phyloP scores from a whole-genome alignment of 2,888 invertebrate genomes.

The Thyatira batis region DNA sequence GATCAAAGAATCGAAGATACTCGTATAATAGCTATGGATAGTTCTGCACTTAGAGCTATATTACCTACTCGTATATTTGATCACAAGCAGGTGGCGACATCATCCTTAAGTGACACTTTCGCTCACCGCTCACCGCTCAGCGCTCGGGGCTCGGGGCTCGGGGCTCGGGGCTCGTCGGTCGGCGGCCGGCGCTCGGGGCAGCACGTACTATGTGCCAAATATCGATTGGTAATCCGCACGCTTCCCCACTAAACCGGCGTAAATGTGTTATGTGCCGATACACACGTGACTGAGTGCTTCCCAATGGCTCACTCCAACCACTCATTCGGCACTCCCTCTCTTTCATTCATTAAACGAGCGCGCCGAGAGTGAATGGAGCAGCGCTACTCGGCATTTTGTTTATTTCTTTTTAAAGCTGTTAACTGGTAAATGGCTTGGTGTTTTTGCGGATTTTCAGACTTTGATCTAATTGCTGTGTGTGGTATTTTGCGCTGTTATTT shows the following conservation, averaged over 20 bases:
- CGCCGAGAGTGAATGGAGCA: background rate
- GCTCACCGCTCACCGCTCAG: background rate
- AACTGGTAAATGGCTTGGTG: background rate
- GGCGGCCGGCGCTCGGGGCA: background rate
- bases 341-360: background rate
- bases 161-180: background rate
- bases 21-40: too few relatives aligned
- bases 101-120: background rate
- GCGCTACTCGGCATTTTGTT: background rate
- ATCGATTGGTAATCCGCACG: background rate
- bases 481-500: too few relatives aligned
- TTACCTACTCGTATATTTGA: background rate
- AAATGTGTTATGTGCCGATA: background rate
- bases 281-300: background rate
- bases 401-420: background rate
- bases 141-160: background rate
- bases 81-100: background rate
- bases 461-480: too few relatives aligned
- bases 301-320: background rate
- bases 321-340: background rate
- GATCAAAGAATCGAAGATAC: too few relatives aligned
- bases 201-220: background rate
- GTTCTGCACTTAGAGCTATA: background rate
- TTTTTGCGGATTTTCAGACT: background rate
- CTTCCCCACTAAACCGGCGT: background rate